These are phyloP conservation scores for Acleris cristana DNA, from an alignment of 2,888 invertebrate species.

Conservation along the genomic window DNA sequence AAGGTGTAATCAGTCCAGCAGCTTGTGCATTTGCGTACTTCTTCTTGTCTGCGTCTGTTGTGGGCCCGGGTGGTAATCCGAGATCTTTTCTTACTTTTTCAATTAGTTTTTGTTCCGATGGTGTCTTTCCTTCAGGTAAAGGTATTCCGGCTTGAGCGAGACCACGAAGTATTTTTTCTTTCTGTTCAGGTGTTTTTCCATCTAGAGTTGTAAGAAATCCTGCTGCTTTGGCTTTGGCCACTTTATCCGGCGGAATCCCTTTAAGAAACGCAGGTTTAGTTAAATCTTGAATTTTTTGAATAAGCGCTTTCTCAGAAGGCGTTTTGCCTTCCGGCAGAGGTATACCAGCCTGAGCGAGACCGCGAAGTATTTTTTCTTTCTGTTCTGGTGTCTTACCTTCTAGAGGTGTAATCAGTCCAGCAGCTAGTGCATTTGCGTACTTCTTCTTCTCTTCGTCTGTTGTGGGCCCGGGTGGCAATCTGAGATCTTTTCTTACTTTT, in stretches of 20 bases:
- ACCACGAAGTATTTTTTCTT: background rate
- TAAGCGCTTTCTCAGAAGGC: constrained; percentile 26
- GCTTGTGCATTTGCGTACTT: background rate
- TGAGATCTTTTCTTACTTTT: background rate
- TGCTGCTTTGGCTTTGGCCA: background rate
- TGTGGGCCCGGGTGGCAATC: too few species aligned
- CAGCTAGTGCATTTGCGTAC: constrained; percentile 41
- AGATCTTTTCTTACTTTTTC: background rate
- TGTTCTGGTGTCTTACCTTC: constrained; percentile 42
- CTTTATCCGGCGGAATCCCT: background rate
- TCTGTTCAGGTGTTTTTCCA: background rate
- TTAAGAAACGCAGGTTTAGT: background rate
- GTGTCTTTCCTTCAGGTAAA: background rate
- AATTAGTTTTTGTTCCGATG: background rate
- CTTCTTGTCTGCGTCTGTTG: background rate
- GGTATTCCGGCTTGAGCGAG: background rate
- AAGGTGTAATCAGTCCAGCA: background rate
- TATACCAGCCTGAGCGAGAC: background rate
- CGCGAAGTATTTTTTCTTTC: background rate
- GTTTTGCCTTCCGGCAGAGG: constrained; percentile 10
- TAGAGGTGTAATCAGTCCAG: constrained; percentile 42
- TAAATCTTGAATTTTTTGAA: background rate
- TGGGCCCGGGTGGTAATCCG: background rate
- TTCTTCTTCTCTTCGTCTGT: too few species aligned
- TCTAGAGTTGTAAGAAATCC: background rate